Evolutionary conservation across 2,113 vertebrate genomes (phyloP).

Genomic region (Nycticryphes semicollaris): DNA sequence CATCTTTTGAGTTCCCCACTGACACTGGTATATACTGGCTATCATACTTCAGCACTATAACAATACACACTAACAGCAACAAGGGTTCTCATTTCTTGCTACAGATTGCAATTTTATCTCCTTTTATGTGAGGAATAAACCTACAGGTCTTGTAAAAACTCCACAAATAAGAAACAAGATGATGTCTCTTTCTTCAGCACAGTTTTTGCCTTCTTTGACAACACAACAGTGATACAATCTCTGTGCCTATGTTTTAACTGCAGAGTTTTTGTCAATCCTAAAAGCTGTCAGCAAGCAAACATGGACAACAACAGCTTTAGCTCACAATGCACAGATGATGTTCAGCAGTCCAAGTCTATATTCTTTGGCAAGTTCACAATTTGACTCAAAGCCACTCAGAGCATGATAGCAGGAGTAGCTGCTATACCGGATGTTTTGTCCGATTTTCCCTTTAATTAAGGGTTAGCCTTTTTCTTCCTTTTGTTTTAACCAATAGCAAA

Average conservation of each 20-base stretch:
- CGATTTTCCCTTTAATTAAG: neutral
- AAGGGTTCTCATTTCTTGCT: neutral
- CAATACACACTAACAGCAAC: neutral
- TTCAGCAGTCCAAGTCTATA: neutral
- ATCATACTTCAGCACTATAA: neutral
- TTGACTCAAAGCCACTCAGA: neutral
- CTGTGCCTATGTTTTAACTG: neutral
- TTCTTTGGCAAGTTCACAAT: neutral
- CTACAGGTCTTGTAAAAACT: neutral
- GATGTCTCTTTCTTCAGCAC: neutral
- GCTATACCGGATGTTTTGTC: neutral
- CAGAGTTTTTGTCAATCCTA: neutral
- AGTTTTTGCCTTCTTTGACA: neutral
- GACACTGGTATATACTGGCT: neutral
- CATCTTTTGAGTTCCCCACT: neutral
- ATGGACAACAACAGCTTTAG: neutral
- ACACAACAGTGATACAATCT: neutral
- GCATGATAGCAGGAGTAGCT: neutral
- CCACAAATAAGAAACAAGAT: neutral
- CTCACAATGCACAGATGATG: neutral
- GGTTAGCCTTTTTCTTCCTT: neutral
- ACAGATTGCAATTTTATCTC: neutral
- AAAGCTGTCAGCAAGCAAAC: neutral
- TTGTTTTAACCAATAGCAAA: neutral
- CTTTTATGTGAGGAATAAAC: neutral